A percentile compares a stretch with the other conserved stretches of the same genome.
phyloP scores from a whole-genome alignment of 1,140 invertebrate genomes.

The Lordiphosa stackelbergi region DNA sequence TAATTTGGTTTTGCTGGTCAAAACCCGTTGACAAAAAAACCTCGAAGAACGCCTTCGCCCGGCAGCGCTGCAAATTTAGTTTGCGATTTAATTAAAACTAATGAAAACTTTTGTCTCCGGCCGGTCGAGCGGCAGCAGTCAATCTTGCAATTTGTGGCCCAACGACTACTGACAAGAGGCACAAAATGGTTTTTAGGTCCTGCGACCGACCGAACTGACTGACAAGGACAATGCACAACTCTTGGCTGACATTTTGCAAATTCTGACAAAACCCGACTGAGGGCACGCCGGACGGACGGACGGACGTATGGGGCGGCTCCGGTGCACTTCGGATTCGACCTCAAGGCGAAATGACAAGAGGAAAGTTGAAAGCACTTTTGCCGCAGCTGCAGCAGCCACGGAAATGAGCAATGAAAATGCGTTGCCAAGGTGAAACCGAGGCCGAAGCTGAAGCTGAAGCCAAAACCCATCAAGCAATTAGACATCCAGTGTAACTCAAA shows the following conservation, averaged over 20 bases:
- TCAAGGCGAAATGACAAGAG: conserved; percentile 27
- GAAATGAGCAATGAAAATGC: conserved; percentile 60
- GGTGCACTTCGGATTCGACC: conserved; percentile 34
- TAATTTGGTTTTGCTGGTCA: conserved; percentile 62
- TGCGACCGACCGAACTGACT: conserved; percentile 24
- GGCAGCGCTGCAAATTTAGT: conserved; percentile 40
- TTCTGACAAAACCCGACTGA: conserved; percentile 30
- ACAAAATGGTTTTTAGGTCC: conserved; percentile 18
- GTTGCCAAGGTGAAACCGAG: conserved; percentile 19
- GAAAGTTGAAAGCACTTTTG: conserved; percentile 57
- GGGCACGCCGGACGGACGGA: conserved; percentile 4
- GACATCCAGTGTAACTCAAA: conserved; percentile 10
- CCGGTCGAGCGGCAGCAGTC: conserved; percentile 32
- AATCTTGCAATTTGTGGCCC: conserved; percentile 61
- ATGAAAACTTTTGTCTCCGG: conserved; percentile 61
- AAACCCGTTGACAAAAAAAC: conserved; percentile 64
- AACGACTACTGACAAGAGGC: conserved; percentile 41
- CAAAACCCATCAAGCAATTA: conserved; percentile 42
- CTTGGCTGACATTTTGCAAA: conserved; percentile 56
- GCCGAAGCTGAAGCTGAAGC: conserved; percentile 7
- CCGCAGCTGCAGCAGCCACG: conserved; percentile 44
- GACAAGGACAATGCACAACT: conserved; percentile 24
- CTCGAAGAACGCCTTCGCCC: conserved; percentile 41
- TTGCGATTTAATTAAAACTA: conserved; percentile 73
- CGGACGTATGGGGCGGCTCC: conserved; percentile 3